A percentile compares a stretch with the other conserved stretches of the same genome.
Evolutionary conservation across 2,113 vertebrate genomes (phyloP).

Genomic region (Dunckerocampus dactyliophorus): DNA sequence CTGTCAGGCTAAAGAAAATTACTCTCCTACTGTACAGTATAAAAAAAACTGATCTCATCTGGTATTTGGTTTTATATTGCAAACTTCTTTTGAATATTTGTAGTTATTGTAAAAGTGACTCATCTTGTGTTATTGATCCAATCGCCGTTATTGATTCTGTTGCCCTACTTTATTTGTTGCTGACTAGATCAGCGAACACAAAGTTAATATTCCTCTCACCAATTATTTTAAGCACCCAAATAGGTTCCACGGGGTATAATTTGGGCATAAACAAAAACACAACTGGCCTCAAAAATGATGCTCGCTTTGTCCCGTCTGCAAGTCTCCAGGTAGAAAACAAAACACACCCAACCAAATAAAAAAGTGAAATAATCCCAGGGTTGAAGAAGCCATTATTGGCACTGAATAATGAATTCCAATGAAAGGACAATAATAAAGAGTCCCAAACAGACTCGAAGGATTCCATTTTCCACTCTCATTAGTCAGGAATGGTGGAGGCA

Average conservation of each 20-base stretch:
- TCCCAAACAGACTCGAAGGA: constrained; percentile 43
- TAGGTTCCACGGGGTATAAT: constrained; percentile 41
- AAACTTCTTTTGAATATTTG: no score
- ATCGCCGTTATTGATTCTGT: no score
- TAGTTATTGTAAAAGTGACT: no score
- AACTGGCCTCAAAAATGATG: constrained; percentile 22
- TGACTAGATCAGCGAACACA: constrained; percentile 1
- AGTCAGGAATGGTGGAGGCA: constrained; percentile 48
- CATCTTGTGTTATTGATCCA: no score
- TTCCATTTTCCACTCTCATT: constrained; percentile 59
- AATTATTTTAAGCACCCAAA: constrained; percentile 34
- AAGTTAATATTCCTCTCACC: not conserved
- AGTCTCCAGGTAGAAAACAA: constrained; percentile 35
- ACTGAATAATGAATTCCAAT: constrained; percentile 51
- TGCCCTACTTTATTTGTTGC: no score
- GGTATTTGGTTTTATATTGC: not conserved
- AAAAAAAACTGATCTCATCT: not conserved
- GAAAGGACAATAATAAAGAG: constrained; percentile 42
- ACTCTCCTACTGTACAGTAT: not conserved
- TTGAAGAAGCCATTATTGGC: constrained; percentile 39
- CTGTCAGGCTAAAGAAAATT: not conserved
- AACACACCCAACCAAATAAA: constrained; percentile 36
- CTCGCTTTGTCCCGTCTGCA: constrained; percentile 27
- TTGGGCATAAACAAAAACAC: constrained; percentile 37
- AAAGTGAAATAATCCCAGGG: constrained; percentile 36